Percentiles rank a stretch among this genome's conserved stretches.
Evolutionary conservation across 30 jellyfish, hydroid and myxozoan species (phyloP).

Genomic region (Cassiopea xamachana): DNA sequence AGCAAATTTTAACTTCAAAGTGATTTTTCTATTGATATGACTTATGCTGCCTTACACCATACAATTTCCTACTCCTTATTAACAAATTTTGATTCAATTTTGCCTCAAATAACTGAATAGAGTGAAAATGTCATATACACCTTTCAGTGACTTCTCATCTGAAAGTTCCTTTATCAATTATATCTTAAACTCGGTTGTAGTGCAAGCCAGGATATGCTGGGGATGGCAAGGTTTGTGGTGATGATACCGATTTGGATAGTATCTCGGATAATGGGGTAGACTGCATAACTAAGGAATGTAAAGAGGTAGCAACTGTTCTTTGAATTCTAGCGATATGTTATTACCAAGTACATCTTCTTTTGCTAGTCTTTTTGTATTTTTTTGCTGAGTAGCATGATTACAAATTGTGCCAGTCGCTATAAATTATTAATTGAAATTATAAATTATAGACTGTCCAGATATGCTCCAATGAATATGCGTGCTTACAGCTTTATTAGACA

Average conservation of each 20-base stretch:
- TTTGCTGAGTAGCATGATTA: not conserved
- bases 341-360: not conserved
- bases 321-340: not conserved
- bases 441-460: too few species aligned
- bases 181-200: constrained; percentile 26
- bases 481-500: too few species aligned
- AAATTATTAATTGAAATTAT: too few species aligned
- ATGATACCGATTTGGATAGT: constrained; percentile 90
- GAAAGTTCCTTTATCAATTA: not conserved
- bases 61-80: too few species aligned
- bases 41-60: too few species aligned
- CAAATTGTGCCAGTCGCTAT: too few species aligned
- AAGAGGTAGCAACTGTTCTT: constrained; percentile 48
- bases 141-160: too few species aligned
- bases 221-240: constrained; percentile 86
- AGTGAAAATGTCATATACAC: too few species aligned
- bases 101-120: too few species aligned
- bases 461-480: too few species aligned
- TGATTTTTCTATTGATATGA: not conserved
- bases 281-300: constrained; percentile 78
- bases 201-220: constrained; percentile 98
- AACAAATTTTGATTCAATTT: too few species aligned
- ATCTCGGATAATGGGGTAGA: constrained; percentile 76
- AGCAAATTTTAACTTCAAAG: not conserved
- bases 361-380: not conserved